Percentiles rank a stretch among this genome's conserved stretches.
Conservation (phyloP, 2,113 vertebrate species). For the Arizona elegans region DNA sequence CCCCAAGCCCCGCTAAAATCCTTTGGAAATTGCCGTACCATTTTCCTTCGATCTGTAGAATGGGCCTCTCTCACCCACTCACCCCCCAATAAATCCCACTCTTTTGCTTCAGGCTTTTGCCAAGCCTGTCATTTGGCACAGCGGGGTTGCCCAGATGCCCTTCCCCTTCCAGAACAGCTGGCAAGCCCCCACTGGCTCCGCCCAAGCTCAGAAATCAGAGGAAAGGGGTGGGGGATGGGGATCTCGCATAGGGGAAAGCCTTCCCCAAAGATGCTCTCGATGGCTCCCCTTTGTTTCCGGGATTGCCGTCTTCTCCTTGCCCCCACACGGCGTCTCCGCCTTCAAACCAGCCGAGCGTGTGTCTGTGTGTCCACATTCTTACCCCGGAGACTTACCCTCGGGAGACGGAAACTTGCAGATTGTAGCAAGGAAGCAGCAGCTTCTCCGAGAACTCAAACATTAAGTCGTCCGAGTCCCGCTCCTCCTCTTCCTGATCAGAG, state of each 20-base stretch:
- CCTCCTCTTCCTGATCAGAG: conserved; percentile 77
- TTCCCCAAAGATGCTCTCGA: neutral
- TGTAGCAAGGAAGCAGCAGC: conserved; percentile 91
- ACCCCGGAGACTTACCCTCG: conserved; percentile 81
- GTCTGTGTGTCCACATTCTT: neutral
- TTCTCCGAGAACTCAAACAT: conserved; percentile 95
- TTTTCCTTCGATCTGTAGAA: neutral
- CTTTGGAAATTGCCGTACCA: neutral
- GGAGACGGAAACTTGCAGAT: conserved; percentile 90
- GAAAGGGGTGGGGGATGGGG: neutral
- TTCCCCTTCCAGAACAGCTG: neutral
- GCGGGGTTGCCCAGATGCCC: neutral
- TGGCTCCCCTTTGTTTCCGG: neutral
- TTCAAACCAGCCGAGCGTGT: neutral
- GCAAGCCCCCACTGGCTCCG: neutral
- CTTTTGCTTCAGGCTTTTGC: neutral
- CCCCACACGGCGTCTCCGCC: neutral
- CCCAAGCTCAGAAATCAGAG: neutral
- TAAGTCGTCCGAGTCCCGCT: conserved; percentile 81
- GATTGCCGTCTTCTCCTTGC: neutral
- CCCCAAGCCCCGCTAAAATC: neutral
- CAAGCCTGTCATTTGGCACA: neutral
- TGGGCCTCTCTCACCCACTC: neutral
- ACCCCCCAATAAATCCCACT: neutral
- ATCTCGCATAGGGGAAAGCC: neutral